Conservation (phyloP, 2,113 vertebrate genomes). For the Myocastor coypus region DNA sequence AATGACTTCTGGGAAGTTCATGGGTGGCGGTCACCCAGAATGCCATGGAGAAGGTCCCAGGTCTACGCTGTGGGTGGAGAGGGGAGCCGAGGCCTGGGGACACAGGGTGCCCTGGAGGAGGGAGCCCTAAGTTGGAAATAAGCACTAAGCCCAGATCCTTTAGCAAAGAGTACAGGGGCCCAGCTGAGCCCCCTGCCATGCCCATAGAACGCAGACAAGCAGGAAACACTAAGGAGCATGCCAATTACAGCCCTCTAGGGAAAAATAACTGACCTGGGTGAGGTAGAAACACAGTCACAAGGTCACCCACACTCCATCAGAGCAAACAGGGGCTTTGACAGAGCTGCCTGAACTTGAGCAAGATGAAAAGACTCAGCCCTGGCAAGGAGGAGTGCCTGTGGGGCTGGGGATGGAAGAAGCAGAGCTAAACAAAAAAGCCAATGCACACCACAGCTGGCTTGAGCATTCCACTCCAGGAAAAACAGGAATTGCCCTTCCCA, state of each 20-base stretch:
- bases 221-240: background rate
- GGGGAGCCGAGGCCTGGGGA: background rate
- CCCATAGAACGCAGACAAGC: background rate
- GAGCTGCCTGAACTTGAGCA: constrained; percentile 68
- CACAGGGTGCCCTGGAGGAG: background rate
- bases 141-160: background rate
- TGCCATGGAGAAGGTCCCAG: fast-evolving
- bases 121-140: background rate
- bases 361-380: constrained; percentile 62
- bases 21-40: background rate
- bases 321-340: constrained; percentile 57
- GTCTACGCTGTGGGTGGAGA: background rate
- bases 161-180: background rate
- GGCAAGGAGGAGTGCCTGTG: constrained; percentile 40
- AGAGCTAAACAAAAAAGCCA: constrained; percentile 41
- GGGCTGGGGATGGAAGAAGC: constrained; percentile 50
- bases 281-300: constrained; percentile 65
- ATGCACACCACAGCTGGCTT: background rate
- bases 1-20: background rate
- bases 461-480: background rate
- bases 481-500: background rate
- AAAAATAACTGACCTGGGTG: constrained; percentile 47
- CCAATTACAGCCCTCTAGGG: background rate
- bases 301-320: constrained; percentile 70
- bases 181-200: background rate